These are phyloP conservation scores for Plebejus argus DNA, from an alignment of 2,888 invertebrate genomes.

Conservation along the genomic window DNA sequence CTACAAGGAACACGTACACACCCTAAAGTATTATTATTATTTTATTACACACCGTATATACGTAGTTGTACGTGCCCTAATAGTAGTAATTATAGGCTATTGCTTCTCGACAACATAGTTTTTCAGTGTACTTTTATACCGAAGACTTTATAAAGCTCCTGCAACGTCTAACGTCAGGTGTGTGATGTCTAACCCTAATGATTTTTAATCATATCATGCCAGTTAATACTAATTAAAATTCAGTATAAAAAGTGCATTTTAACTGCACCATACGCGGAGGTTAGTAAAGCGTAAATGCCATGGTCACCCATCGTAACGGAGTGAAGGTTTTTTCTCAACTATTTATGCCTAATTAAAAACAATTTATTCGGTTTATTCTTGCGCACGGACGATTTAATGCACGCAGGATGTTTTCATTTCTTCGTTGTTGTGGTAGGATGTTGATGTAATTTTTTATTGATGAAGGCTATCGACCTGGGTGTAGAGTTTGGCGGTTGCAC, in stretches of 20 bases:
- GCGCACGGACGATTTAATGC: slow-evolving; percentile 70
- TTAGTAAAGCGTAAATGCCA: slow-evolving; percentile 78
- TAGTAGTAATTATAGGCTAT: background rate
- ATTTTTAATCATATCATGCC: slow-evolving; percentile 39
- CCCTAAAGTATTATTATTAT: no score
- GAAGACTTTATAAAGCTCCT: background rate
- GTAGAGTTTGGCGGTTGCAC: background rate
- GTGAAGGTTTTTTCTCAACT: slow-evolving; percentile 59
- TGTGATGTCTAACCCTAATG: slow-evolving; percentile 36
- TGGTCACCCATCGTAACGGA: slow-evolving; percentile 74
- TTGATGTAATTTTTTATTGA: slow-evolving; percentile 44
- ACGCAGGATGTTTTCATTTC: slow-evolving; percentile 64
- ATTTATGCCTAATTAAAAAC: slow-evolving; percentile 75
- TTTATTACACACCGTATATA: no score
- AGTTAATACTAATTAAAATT: slow-evolving; percentile 42
- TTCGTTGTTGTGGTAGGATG: slow-evolving; percentile 60
- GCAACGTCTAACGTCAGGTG: slow-evolving; percentile 15
- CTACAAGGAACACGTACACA: no score
- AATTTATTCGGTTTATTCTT: slow-evolving; percentile 71
- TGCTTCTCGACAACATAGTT: background rate
- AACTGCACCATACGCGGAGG: slow-evolving; percentile 61
- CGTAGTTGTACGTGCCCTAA: no score
- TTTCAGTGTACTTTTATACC: background rate
- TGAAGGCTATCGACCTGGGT: background rate
- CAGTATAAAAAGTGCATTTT: slow-evolving; percentile 64